Percentiles rank a stretch among this genome's conserved stretches.
Conservation (phyloP, 2,113 vertebrate genomes). For the Ceyx cyanopectus region DNA sequence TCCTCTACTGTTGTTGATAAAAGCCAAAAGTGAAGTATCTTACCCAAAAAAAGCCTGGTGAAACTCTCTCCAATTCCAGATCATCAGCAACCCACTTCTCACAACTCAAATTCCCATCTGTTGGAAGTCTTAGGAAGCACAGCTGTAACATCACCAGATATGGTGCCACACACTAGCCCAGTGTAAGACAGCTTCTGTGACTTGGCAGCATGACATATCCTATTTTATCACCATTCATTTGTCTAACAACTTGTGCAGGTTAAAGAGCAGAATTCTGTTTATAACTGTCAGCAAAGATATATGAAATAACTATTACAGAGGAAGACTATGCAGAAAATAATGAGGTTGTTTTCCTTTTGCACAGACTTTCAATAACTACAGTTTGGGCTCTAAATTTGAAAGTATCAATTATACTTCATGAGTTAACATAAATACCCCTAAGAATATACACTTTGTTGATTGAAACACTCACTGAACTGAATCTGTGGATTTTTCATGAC, state of each 20-base stretch:
- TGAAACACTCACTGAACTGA: background rate
- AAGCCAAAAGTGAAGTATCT: background rate
- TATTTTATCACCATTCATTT: background rate
- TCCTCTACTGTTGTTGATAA: background rate
- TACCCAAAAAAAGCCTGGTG: background rate
- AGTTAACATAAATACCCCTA: conserved; percentile 13
- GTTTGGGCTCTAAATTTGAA: background rate
- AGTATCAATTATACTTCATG: background rate
- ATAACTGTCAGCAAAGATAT: background rate
- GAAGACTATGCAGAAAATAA: background rate
- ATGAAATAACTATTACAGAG: background rate
- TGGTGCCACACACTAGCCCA: fast-evolving
- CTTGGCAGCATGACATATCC: background rate
- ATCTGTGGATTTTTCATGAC: conserved; percentile 44
- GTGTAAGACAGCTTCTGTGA: background rate
- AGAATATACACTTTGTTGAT: conserved; percentile 5
- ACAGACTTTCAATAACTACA: background rate
- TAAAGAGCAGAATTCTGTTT: background rate
- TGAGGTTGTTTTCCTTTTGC: background rate
- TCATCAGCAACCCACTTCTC: background rate
- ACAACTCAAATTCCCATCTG: background rate
- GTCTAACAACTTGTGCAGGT: background rate
- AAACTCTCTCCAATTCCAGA: background rate
- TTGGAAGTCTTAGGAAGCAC: background rate
- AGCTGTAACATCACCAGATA: background rate